These are phyloP conservation scores for Mustela lutreola DNA, from an alignment of 2,113 vertebrate genomes.

Conservation along the genomic window DNA sequence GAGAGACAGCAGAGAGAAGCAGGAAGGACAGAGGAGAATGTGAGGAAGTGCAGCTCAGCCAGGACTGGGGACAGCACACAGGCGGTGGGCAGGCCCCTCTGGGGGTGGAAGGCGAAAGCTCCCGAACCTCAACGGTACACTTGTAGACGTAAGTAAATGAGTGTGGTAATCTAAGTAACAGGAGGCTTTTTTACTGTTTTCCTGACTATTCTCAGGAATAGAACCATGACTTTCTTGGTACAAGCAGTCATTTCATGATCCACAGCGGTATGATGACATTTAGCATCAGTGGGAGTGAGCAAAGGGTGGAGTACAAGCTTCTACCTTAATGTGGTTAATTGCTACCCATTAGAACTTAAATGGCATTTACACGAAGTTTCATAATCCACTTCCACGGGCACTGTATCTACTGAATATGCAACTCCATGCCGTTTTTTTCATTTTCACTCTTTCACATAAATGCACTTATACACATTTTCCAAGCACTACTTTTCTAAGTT, in stretches of 20 bases:
- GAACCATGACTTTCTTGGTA: neutral
- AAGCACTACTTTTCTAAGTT: neutral
- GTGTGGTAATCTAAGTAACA: neutral
- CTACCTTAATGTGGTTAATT: constrained; percentile 52
- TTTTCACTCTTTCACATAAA: neutral
- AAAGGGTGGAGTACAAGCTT: constrained; percentile 22
- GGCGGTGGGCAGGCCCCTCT: neutral
- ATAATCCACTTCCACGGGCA: neutral
- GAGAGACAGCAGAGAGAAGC: no score
- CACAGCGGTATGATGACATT: neutral
- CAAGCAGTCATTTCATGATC: neutral
- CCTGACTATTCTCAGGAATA: neutral
- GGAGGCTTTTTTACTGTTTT: neutral
- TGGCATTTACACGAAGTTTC: constrained; percentile 40
- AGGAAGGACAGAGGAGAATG: neutral
- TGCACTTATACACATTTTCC: neutral
- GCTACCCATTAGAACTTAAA: constrained; percentile 22
- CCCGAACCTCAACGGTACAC: neutral
- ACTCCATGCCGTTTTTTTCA: neutral
- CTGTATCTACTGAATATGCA: neutral
- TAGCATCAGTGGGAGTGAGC: neutral
- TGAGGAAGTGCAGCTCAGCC: no score
- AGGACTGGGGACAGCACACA: neutral
- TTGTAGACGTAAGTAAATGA: neutral
- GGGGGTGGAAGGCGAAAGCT: neutral